Evolutionary conservation across 2,888 invertebrate genomes (phyloP), one percentile per base, ranked within the genome.

Genomic region (Mesorhabditis spiculigera): DNA sequence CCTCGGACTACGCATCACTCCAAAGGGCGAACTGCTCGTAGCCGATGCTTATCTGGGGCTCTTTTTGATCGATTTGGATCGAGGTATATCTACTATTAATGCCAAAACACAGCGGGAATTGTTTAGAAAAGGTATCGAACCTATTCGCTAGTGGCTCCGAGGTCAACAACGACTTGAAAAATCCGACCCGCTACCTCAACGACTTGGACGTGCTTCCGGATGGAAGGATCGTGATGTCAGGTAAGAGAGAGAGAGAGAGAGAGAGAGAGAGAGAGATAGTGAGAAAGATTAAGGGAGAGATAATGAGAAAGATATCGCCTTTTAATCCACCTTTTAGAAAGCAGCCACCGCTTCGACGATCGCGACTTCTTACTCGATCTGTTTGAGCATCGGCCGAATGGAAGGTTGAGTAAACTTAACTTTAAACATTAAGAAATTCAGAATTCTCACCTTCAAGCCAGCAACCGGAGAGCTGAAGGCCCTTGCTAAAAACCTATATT

Each of bases 1-100:
- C 44, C 70, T 80, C 4, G 80, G 78, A 63, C 45, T 80, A 10
- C 58, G 58, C 8, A 67, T 78, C 43, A 71, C 72, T 64, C 68
- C 71, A 6, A 64, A 68, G 43, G 75, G 73, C 4, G 71, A 75
- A 45, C 68, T 80, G 63, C 66, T 77, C 8, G 76, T 78, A 10
- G 75, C 71, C 41, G 80, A 80, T 66, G 80, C 78, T 8, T 80
- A 80, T 62, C 63, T 78, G 64, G 80, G 80, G 63, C 45, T 80
- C 10, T 76, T 73, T 63, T 71, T 70, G 1, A 73, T 80, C 69
- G 75, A 75, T 65, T 75, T 70, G 71, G 67, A 73, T 50, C 74
- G 68, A n/a, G 72, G 73, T 71, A 50, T 50, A 50, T 13, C n/a
- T 50, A n/a, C 8, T 13, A 50, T 50, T 50, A 13, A 13, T 8